phyloP scores from a whole-genome alignment of 2,113 vertebrate species.

The Crotalus tigris region DNA sequence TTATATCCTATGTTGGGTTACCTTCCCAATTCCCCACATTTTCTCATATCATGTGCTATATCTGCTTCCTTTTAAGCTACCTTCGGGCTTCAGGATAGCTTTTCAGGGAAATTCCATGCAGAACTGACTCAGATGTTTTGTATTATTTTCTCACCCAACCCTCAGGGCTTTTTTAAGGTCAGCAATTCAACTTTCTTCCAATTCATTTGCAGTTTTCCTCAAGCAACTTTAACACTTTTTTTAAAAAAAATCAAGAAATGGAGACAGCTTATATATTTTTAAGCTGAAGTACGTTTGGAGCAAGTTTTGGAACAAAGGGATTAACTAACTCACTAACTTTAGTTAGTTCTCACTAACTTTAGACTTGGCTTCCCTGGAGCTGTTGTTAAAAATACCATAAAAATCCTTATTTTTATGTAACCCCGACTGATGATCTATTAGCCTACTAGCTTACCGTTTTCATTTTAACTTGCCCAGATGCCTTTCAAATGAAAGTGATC shows the following conservation, averaged over 20 bases:
- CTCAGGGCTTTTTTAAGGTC: not conserved
- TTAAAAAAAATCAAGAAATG: not conserved
- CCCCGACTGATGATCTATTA: not conserved
- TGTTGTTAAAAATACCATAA: not conserved
- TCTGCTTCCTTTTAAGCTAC: not conserved
- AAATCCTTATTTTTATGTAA: not conserved
- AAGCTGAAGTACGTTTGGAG: not conserved
- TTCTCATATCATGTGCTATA: not conserved
- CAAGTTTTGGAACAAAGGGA: not conserved
- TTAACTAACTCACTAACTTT: not conserved
- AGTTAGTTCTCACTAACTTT: not conserved
- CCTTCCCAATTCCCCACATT: not conserved
- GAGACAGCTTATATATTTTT: not conserved
- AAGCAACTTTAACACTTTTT: not conserved
- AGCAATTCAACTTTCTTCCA: not conserved
- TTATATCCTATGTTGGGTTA: not conserved
- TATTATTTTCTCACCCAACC: not conserved
- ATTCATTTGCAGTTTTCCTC: not conserved
- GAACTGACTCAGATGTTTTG: not conserved
- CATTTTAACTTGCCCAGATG: not conserved
- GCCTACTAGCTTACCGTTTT: not conserved
- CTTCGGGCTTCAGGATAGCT: not conserved
- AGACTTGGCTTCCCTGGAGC: not conserved
- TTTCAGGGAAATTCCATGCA: not conserved
- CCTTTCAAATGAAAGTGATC: not conserved